These are phyloP conservation scores for Porites cylindrica DNA, from an alignment of 92 coral and sea anemone species.

Conservation along the genomic window DNA sequence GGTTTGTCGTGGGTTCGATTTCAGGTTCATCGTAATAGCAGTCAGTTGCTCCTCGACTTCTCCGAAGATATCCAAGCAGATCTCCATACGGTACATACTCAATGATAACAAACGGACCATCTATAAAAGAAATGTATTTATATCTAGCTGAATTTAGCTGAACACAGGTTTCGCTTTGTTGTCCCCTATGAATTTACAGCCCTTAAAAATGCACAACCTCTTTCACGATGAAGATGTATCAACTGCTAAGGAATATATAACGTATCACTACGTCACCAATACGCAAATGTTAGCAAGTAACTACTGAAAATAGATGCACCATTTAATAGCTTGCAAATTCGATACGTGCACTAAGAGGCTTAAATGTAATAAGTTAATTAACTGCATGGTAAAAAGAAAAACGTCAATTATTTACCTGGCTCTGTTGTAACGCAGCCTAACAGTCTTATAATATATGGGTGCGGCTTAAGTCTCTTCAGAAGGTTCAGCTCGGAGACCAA, in stretches of 20 bases:
- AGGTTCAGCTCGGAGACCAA: conserved; percentile 39
- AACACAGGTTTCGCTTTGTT: too few relatives aligned
- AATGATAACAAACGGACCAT: conserved; percentile 56
- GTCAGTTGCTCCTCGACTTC: conserved; percentile 61
- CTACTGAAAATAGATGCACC: too few relatives aligned
- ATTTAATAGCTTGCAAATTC: too few relatives aligned
- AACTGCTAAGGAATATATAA: too few relatives aligned
- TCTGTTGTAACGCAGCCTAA: conserved; percentile 37
- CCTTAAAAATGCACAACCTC: too few relatives aligned
- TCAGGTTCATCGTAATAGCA: conserved; percentile 60
- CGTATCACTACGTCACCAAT: too few relatives aligned
- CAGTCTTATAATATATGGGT: conserved; percentile 52
- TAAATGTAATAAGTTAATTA: neutral
- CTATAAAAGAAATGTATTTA: neutral
- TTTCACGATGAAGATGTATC: too few relatives aligned
- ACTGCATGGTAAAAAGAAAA: neutral
- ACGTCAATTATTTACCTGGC: neutral
- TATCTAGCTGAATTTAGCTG: too few relatives aligned
- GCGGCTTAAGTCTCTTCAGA: conserved; percentile 46
- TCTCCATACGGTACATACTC: conserved; percentile 75
- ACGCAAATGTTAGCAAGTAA: too few relatives aligned
- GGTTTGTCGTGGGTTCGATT: conserved; percentile 43
- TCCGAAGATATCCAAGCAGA: conserved; percentile 73
- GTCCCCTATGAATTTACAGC: too few relatives aligned
- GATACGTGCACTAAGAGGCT: neutral